phyloP scores from a whole-genome alignment of 2,113 vertebrate species.

The Rhegmatorhina hoffmannsi region DNA sequence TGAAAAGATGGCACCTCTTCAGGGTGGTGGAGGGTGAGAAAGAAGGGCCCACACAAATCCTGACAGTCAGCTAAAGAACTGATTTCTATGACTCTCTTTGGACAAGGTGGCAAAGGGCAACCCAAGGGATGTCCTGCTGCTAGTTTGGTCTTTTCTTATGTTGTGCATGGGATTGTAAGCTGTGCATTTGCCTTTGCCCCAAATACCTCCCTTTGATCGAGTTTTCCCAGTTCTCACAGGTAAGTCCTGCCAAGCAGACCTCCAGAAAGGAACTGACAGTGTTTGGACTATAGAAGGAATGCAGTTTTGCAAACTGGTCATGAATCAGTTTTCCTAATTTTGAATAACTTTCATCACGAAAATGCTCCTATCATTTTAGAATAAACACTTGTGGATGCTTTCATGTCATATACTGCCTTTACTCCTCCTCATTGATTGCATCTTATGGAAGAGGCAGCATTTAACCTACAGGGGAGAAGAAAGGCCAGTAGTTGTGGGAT shows the following conservation, averaged over 20 bases:
- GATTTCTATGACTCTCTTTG: not conserved
- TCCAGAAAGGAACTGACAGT: not conserved
- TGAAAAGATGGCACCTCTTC: not conserved
- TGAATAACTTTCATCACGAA: not conserved
- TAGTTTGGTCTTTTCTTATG: not conserved
- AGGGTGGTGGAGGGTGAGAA: not conserved
- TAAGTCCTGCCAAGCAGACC: not conserved
- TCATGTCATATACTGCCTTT: not conserved
- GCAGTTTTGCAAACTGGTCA: not conserved
- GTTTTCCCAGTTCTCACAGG: not conserved
- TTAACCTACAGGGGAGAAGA: not conserved
- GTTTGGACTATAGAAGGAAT: not conserved
- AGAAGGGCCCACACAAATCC: no score
- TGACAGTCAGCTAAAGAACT: not conserved
- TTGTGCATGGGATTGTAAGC: not conserved
- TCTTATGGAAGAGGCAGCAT: not conserved
- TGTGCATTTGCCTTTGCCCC: not conserved
- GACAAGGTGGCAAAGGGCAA: not conserved
- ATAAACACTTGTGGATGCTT: not conserved
- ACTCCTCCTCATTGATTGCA: not conserved
- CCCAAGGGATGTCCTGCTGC: not conserved
- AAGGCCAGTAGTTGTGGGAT: not conserved
- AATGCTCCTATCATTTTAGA: not conserved
- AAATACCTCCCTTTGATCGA: not conserved
- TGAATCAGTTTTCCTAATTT: not conserved